Evolutionary conservation across 2,888 invertebrate genomes (phyloP).

Genomic region (Leptogaster cylindrica): DNA sequence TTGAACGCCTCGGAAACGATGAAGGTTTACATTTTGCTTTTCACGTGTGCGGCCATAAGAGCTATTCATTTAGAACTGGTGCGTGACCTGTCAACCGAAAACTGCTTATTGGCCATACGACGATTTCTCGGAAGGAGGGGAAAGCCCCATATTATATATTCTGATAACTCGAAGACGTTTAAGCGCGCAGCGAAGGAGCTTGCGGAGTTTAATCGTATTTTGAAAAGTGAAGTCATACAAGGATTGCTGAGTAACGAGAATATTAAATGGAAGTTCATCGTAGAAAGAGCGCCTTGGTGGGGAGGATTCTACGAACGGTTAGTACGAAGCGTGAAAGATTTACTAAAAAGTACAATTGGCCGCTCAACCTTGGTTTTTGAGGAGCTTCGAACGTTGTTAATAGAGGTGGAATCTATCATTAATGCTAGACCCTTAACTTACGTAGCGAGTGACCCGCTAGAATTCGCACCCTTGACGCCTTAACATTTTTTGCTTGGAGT

Average conservation of each 20-base stretch:
- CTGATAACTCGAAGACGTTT: not conserved
- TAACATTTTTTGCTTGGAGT: not conserved
- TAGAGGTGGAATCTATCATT: not conserved
- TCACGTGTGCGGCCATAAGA: not conserved
- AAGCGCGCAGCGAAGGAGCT: slow-evolving; percentile 17
- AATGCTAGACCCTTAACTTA: not conserved
- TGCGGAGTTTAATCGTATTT: not conserved
- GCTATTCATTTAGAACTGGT: not conserved
- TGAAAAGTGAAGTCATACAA: not conserved
- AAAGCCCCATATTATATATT: not conserved
- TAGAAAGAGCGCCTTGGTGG: not conserved
- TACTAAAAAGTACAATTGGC: not conserved
- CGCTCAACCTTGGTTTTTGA: not conserved
- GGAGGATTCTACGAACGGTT: not conserved
- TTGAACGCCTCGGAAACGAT: not conserved
- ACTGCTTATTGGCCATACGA: not conserved
- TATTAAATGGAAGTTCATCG: not conserved
- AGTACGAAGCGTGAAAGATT: not conserved
- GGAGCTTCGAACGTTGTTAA: not conserved
- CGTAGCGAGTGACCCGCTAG: not conserved
- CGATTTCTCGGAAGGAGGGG: not conserved
- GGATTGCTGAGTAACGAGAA: not conserved
- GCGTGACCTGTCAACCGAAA: not conserved
- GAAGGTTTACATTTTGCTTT: not conserved
- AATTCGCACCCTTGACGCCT: not conserved